phyloP scores from a whole-genome alignment of 2,113 vertebrate species.

The Strix uralensis region DNA sequence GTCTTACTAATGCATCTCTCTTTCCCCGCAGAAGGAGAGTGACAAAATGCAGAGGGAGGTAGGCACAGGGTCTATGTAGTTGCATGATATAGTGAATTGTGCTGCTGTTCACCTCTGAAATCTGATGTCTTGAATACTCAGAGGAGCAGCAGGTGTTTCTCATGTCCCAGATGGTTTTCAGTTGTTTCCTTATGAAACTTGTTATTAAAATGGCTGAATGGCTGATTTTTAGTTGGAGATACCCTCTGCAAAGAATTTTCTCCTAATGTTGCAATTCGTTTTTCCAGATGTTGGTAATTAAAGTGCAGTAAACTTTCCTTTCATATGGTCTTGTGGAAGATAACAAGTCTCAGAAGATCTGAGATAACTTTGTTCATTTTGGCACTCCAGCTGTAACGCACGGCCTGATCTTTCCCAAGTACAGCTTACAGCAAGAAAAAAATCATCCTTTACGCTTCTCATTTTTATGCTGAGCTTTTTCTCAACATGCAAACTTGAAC shows the following conservation, averaged over 20 bases:
- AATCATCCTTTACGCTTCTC: neutral
- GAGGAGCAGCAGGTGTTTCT: neutral
- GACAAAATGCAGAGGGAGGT: neutral
- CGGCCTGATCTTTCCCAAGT: neutral
- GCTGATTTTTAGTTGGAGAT: neutral
- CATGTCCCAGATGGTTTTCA: neutral
- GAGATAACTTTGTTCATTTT: neutral
- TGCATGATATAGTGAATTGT: neutral
- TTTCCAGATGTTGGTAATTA: constrained; percentile 39
- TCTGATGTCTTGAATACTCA: neutral
- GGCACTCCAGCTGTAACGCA: neutral
- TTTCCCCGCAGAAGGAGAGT: neutral
- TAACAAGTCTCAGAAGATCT: neutral
- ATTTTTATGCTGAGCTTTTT: neutral
- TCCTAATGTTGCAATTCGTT: neutral
- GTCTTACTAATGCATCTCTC: neutral
- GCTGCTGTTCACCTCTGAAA: neutral
- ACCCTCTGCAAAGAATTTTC: neutral
- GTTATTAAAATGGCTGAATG: neutral
- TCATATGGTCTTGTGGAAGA: neutral
- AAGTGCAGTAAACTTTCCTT: neutral
- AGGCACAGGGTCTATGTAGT: neutral
- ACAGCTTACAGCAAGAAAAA: neutral
- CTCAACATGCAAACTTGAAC: neutral
- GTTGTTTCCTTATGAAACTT: neutral